phyloP scores from a whole-genome alignment of 35 echinoderm and acorn worm genomes.

The Hemicentrotus pulcherrimus region DNA sequence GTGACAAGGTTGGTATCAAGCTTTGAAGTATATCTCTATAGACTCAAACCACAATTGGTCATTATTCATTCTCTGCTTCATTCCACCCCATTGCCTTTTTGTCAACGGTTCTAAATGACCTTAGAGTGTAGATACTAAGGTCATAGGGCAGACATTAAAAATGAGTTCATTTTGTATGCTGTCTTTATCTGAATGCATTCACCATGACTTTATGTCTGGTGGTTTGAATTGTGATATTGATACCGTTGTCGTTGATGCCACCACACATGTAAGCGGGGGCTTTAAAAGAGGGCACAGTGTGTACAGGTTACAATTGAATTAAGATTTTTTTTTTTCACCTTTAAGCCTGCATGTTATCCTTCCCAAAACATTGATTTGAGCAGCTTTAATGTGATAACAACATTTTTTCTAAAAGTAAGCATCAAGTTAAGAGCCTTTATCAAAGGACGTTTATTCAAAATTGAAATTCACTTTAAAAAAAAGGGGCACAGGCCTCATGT shows the following conservation, averaged over 20 bases:
- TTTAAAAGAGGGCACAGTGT: not conserved
- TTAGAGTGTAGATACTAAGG: not conserved
- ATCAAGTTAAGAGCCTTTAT: not conserved
- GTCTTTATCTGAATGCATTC: not conserved
- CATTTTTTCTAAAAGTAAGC: not conserved
- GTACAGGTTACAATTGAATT: not conserved
- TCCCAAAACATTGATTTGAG: not conserved
- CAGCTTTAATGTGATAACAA: not conserved
- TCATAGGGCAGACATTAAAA: not conserved
- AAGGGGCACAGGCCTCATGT: not conserved
- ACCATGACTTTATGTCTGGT: slow-evolving; percentile 2
- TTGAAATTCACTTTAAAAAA: not conserved
- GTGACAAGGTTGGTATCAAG: not conserved
- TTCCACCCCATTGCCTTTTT: not conserved
- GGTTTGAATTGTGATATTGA: not conserved
- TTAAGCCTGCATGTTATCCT: not conserved
- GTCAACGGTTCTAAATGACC: not conserved
- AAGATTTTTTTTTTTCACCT: not conserved
- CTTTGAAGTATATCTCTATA: not conserved
- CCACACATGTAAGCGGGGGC: not conserved
- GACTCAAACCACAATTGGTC: not conserved
- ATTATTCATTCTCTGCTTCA: not conserved
- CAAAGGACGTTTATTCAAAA: not conserved
- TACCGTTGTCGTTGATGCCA: not conserved
- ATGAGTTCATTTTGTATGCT: not conserved